These are phyloP conservation scores for Diorhabda elongata DNA, from an alignment of 1,140 invertebrate species.

Conservation along the genomic window DNA sequence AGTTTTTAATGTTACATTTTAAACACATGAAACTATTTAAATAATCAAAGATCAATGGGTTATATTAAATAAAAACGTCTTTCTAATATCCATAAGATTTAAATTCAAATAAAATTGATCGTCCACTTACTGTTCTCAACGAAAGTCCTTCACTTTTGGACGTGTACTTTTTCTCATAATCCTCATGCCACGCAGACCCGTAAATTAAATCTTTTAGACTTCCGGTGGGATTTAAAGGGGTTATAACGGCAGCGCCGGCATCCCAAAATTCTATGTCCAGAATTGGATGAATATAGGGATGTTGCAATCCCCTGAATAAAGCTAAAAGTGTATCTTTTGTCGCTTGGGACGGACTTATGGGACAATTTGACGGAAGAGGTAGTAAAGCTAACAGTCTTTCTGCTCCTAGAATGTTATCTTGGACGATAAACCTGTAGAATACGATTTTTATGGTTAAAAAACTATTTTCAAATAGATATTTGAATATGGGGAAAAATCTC, in stretches of 20 bases:
- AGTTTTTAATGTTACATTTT: too few species aligned
- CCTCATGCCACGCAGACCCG: slow-evolving; percentile 38
- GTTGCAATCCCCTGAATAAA: slow-evolving; percentile 79
- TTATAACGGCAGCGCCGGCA: slow-evolving; percentile 64
- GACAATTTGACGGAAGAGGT: slow-evolving; percentile 58
- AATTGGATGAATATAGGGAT: slow-evolving; percentile 87
- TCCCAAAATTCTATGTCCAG: slow-evolving; percentile 70
- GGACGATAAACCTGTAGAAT: slow-evolving; percentile 63
- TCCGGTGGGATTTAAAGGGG: slow-evolving; percentile 77
- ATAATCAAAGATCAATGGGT: too few species aligned
- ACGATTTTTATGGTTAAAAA: background rate
- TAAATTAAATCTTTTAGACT: slow-evolving; percentile 88
- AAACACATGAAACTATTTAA: too few species aligned
- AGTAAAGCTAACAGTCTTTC: slow-evolving; percentile 79
- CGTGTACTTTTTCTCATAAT: slow-evolving; percentile 37
- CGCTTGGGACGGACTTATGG: slow-evolving; percentile 46
- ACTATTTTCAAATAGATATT: too few species aligned
- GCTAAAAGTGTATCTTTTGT: slow-evolving; percentile 68
- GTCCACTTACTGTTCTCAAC: slow-evolving; percentile 35
- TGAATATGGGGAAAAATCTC: too few species aligned
- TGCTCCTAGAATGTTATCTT: slow-evolving; percentile 73
- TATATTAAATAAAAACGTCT: too few species aligned
- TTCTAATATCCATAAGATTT: background rate
- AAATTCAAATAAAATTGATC: background rate
- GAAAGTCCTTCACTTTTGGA: slow-evolving; percentile 38